Evolutionary conservation across 2,113 vertebrate genomes (phyloP), one percentile per base, ranked within the genome.

Genomic region (Muscicapa adusta): DNA sequence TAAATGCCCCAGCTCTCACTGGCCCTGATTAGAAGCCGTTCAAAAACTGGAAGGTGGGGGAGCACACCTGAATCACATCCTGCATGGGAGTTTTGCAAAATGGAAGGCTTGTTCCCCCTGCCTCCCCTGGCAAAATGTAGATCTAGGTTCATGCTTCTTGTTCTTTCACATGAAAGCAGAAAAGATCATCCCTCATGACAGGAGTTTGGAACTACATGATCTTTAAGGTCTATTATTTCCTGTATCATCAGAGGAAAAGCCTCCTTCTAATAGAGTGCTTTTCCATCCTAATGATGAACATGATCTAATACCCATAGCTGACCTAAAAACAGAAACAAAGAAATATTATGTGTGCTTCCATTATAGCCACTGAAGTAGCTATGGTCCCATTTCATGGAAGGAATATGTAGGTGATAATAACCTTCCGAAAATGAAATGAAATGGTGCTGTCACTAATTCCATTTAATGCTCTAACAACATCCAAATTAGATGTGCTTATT

Each of bases 381-480:
- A 88, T 26, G 48, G 70, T 77, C 48, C 81, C 87, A 94, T 97
- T 97, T 96, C 87, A 90, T 86, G 70, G 81, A 94, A 95, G 36
- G 76, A 92, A 94, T 94, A 83, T 42, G 67, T 76, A 96, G 60
- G 75, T 88, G 61, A 92, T 95, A 95, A 97, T 89, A 94, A 84
- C 47, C 65, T 91, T 60, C 87, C 23, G 4, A 94, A 96, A 91
- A 91, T 91, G 34, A 96, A 97, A 97, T 97, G 28, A 95, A 96
- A 93, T 73, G 88, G 51, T 88, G 70, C 72, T 91, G 72, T 92
- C 95, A 95, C 89, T 96, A 98, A 97, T 97, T 96, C 77, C 76
- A 75, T 95, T 95, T 96, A 97, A 95, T 93, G 75, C 24, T 96
- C 74, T 95, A 94, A 96, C 89, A 97, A 87, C 90, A 96, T 92